A percentile compares a stretch with the other conserved stretches of the same genome.
Evolutionary conservation across 2,888 invertebrate species (phyloP).

Genomic region (Cenopis cana): DNA sequence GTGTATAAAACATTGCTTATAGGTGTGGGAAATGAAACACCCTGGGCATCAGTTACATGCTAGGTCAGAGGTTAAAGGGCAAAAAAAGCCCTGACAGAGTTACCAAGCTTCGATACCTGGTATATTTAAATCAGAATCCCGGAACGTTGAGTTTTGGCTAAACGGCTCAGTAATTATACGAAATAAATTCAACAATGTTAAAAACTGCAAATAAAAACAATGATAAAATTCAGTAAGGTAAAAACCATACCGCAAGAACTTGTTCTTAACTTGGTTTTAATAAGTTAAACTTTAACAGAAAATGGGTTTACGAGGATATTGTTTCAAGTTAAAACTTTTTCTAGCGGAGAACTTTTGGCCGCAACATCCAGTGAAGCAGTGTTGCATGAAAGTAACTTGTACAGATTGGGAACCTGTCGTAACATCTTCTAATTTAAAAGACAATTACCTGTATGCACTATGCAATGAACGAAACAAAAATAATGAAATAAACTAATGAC

Average conservation of each 20-base stretch:
- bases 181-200: neutral
- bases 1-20: constrained; percentile 12
- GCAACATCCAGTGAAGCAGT: neutral
- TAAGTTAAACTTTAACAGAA: constrained; percentile 35
- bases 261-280: constrained; percentile 35
- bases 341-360: constrained; percentile 2
- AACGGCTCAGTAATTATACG: neutral
- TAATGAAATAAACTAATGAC: no score
- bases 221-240: constrained; percentile 10
- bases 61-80: neutral
- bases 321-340: constrained; percentile 18
- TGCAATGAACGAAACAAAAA: no score
- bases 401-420: neutral
- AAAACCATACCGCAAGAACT: constrained; percentile 12
- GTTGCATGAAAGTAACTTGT: neutral
- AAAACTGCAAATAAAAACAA: constrained; percentile 11
- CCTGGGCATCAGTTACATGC: neutral
- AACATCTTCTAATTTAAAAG: no score
- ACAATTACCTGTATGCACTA: no score
- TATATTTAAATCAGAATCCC: no score
- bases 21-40: constrained; percentile 30
- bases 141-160: no score
- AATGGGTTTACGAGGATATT: constrained; percentile 25
- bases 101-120: no score
- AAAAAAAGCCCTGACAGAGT: neutral